Evolutionary conservation across 2,797 vertebrate genomes (phyloP), one percentile per base, ranked within the genome.

Genomic region (Rhynchotus rufescens): DNA sequence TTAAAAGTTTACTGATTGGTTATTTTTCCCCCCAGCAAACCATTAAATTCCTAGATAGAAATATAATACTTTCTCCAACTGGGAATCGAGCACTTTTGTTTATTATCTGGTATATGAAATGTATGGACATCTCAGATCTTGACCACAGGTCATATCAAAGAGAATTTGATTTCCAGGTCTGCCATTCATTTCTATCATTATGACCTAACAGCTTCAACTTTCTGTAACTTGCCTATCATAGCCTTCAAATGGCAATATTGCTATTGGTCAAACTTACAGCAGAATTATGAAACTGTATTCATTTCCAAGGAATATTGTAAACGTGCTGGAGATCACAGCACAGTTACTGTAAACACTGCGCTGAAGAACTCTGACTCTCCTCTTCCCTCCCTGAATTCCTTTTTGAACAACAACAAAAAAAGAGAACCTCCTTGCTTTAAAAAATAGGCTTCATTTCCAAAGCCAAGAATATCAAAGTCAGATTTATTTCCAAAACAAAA

Each of bases 401-500:
- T 76, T 15, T 32, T 10, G 7, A 4, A 21, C 45, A 47, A 22
- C 42, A 30, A 40, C 40, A 44, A 21, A 21, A 22, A 57, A 65
- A 30, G 36, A 10, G 1, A 12, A 83, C 49, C n/a, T 86, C 19
- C 77, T 23, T 78, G 36, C 78, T 92, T 90, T 66, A 66, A 62
- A 88, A 93, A 73, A 3, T 17, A 91, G 88, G 47, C 22, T 83
- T 32, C 36, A 75, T 5, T 69, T 91, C 66, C 59, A 76, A 84
- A 87, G 88, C 73, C 86, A 94, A 64, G 3, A 38, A 56, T 92
- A 92, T 93, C 51, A 36, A 90, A 90, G 56, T 26, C 60, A 64
- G 56, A 90, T 69, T 93, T 85, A 88, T 87, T 96, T 95, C 91
- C 79, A 93, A 96, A 96, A 83, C 56, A 78, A 90, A 95, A 90